Conservation (phyloP, 2,113 vertebrate species). For the Lycaon pictus region DNA sequence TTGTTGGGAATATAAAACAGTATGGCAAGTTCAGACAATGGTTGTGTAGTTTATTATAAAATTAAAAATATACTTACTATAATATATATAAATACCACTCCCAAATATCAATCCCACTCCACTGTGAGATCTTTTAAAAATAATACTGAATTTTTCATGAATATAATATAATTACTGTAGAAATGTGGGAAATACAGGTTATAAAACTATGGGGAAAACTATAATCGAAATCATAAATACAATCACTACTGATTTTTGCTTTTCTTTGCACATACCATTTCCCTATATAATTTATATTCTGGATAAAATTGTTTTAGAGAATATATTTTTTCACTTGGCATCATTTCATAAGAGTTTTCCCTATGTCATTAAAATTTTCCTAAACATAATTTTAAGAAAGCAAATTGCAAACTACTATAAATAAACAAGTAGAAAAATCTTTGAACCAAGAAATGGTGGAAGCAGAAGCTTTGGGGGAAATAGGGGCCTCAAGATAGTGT, state of each 20-base stretch:
- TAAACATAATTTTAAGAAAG: background rate
- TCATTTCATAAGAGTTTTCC: background rate
- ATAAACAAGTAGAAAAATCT: background rate
- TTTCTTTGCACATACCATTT: background rate
- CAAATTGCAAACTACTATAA: background rate
- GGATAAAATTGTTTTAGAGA: background rate
- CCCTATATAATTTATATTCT: background rate
- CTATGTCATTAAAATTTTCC: background rate
- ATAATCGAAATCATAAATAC: background rate
- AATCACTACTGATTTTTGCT: background rate
- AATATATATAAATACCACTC: background rate
- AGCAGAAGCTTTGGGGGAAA: background rate
- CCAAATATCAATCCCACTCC: background rate
- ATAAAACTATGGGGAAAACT: background rate
- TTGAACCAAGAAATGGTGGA: background rate
- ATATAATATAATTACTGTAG: background rate
- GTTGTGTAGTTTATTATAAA: no score
- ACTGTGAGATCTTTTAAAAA: background rate
- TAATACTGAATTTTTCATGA: background rate
- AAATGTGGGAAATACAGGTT: background rate
- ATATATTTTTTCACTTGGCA: slow-evolving; percentile 1
- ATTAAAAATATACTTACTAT: background rate
- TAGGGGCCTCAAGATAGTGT: background rate
- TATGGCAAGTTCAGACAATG: no score
- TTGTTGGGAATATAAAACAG: no score